These are phyloP conservation scores for Diachasmimorpha longicaudata DNA, from an alignment of 1,140 invertebrate genomes.

Conservation along the genomic window DNA sequence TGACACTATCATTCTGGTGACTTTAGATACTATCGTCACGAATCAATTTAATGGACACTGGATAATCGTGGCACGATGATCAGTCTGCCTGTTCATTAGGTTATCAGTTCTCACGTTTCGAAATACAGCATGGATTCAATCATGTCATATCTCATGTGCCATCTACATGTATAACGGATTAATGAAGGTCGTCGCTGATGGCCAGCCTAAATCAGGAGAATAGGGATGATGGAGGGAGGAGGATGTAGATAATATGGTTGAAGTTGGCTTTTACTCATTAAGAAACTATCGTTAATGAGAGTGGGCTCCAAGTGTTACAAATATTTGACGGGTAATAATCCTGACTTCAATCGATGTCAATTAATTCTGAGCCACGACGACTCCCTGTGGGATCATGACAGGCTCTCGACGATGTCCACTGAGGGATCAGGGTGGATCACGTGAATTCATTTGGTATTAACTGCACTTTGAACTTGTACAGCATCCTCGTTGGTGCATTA, in stretches of 20 bases:
- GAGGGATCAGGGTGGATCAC: background rate
- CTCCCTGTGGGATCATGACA: too few relatives aligned
- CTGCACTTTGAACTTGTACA: too few relatives aligned
- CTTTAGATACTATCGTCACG: slow-evolving; percentile 34
- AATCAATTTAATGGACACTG: slow-evolving; percentile 59
- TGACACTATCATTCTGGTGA: background rate
- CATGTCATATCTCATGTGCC: slow-evolving; percentile 53
- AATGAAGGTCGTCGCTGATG: slow-evolving; percentile 47
- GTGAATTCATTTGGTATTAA: too few relatives aligned
- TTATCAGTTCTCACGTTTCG: slow-evolving; percentile 51
- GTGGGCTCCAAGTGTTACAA: background rate
- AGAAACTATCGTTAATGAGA: background rate
- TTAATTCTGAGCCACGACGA: too few relatives aligned
- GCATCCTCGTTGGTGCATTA: too few relatives aligned
- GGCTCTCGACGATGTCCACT: background rate
- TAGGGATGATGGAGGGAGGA: slow-evolving; percentile 5
- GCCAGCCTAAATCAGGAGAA: slow-evolving; percentile 27
- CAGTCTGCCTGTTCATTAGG: slow-evolving; percentile 59
- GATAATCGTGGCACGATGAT: slow-evolving; percentile 58
- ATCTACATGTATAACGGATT: slow-evolving; percentile 56
- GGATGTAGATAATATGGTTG: background rate
- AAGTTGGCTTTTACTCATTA: background rate
- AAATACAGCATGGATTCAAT: slow-evolving; percentile 56
- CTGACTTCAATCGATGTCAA: too few relatives aligned
- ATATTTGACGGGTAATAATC: too few relatives aligned